Evolutionary conservation across 2,888 invertebrate species (phyloP).

Genomic region (Tinea semifulvella): DNA sequence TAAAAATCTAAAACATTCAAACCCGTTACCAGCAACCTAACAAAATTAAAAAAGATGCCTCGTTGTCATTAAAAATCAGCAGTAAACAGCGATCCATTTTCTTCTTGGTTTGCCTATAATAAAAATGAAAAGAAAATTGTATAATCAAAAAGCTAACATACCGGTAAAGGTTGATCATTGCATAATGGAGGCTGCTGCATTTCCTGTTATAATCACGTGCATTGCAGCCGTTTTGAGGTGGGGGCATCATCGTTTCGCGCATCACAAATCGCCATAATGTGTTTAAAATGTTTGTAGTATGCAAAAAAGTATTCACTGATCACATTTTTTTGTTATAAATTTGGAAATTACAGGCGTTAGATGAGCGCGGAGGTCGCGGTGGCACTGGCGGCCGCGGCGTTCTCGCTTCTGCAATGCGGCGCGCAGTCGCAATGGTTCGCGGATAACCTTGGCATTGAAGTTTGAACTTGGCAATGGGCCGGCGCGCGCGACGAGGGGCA

Average conservation of each 20-base stretch:
- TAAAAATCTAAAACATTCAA: too few species aligned
- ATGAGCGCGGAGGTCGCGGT: not conserved
- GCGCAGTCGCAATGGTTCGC: slow-evolving; percentile 71
- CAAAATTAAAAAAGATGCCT: too few species aligned
- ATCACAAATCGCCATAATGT: not conserved
- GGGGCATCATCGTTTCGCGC: too few species aligned
- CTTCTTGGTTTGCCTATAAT: too few species aligned
- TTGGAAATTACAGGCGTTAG: not conserved
- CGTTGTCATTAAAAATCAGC: too few species aligned
- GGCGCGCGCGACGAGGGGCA: slow-evolving; percentile 31
- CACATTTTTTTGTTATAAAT: slow-evolving; percentile 1
- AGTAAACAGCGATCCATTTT: too few species aligned
- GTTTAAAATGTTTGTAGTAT: not conserved
- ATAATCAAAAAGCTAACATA: not conserved
- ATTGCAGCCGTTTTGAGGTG: not conserved
- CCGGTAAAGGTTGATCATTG: not conserved
- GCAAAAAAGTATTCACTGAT: not conserved
- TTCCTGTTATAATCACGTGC: not conserved
- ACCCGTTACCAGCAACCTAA: too few species aligned
- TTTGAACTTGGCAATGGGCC: slow-evolving; percentile 75
- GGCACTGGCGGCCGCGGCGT: slow-evolving; percentile 7
- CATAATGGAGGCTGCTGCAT: slow-evolving; percentile 3
- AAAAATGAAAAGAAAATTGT: not conserved
- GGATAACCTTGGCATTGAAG: slow-evolving; percentile 85
- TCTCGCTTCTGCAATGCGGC: slow-evolving; percentile 70